Base-by-base conservation (phyloP, 2,888 invertebrate species). In the Microctonus aethiopoides region DNA sequence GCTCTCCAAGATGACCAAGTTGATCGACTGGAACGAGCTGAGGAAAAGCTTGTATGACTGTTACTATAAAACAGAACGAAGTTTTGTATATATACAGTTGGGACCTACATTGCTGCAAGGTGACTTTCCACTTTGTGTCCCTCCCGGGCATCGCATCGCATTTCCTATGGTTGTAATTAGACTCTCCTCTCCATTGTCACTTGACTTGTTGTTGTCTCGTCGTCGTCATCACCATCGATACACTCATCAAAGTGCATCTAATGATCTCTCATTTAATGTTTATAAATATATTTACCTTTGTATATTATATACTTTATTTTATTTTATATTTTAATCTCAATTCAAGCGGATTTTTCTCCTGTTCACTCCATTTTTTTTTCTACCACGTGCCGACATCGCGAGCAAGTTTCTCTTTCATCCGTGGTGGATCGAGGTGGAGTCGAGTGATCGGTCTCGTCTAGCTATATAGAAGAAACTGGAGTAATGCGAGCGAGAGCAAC, bases 381-480 rank as follows among this genome's bases (percentile, higher is more conserved):
- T 74, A 60, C 62, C 70, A 71, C 67, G 68, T 65, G 62, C 46
- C 75, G 72, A 77, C 74, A 74, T 80, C 73, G 72, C 77, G 76
- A 34, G 77, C 76, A 78, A 79, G 83, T 85, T 85, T 85, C 84
- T 84, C 84, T 85, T 85, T 85, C 84, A 78, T 83, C 78, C 22
- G 70, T 54, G 46, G 46, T n/a, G n/a, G n/a, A 66, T 66, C 61
- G 70, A 70, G 70, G 70, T 70, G 70, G 70, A 70, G 70, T 57
- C 63, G 66, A 59, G 57, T 73, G 71, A 74, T 76, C 77, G 68
- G 73, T 77, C 75, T 79, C 78, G 78, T 77, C 81, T 81, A 83
- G 85, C 85, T 86, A 46, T 46, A 46, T 46, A 46, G 81, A 85
- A 86, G 85, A 84, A 80, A 65, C 65, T 72, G 65, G 66, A 72